Conservation (phyloP, 2,113 vertebrate genomes). For the Tretioscincus oriximinensis region DNA sequence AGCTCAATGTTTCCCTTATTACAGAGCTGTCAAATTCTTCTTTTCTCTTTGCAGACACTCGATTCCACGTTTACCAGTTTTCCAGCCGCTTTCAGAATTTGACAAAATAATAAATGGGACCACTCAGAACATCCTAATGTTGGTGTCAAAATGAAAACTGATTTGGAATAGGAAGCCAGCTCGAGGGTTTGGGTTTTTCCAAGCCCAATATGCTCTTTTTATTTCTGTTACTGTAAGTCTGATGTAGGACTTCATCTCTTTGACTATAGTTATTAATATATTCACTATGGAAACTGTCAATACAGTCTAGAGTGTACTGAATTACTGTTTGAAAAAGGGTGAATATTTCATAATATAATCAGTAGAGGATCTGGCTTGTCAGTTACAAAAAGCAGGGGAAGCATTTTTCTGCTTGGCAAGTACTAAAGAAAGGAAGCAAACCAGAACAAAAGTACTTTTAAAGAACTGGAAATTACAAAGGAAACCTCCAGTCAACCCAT, state of each 20-base stretch:
- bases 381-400: not conserved
- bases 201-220: not conserved
- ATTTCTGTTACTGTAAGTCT: not conserved
- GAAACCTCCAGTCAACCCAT: too few species aligned
- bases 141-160: constrained; percentile 1
- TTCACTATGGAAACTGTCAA: not conserved
- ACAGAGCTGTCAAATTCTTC: constrained; percentile 21
- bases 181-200: not conserved
- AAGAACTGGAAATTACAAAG: too few species aligned
- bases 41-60: not conserved
- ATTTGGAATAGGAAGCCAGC: not conserved
- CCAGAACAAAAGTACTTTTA: not conserved
- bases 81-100: constrained; percentile 23
- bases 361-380: not conserved
- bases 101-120: constrained; percentile 11
- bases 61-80: constrained; percentile 17
- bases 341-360: not conserved
- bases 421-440: not conserved
- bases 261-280: not conserved
- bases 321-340: not conserved
- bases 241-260: not conserved
- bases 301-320: not conserved
- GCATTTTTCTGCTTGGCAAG: not conserved
- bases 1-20: constrained; percentile 14
- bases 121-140: not conserved